These are phyloP conservation scores for Acleris emargana DNA, from an alignment of 2,888 invertebrate species.

Conservation along the genomic window DNA sequence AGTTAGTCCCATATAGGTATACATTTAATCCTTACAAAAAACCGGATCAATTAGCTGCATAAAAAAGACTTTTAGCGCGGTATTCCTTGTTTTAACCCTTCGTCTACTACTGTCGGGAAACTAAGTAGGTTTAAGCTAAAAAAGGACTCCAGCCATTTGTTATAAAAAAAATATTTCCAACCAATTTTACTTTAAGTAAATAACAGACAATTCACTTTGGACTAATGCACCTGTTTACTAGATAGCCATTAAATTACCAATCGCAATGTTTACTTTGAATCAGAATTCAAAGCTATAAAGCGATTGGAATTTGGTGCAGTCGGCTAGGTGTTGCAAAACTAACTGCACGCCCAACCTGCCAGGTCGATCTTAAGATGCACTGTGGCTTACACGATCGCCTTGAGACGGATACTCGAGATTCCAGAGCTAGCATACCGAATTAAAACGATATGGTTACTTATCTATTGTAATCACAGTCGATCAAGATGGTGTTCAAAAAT, in stretches of 20 bases:
- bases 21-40: too few relatives aligned
- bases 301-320: slow-evolving; percentile 7
- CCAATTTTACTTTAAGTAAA: too few relatives aligned
- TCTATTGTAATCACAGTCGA: neutral
- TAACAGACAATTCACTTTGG: too few relatives aligned
- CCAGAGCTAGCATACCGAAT: slow-evolving; percentile 1
- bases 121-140: too few relatives aligned
- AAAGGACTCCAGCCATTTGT: too few relatives aligned
- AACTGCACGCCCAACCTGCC: slow-evolving; percentile 4
- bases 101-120: too few relatives aligned
- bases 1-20: too few relatives aligned
- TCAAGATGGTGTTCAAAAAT: neutral
- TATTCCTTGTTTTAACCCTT: too few relatives aligned
- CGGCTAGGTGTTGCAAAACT: slow-evolving; percentile 8
- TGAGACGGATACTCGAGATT: slow-evolving; percentile 18
- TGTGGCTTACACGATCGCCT: slow-evolving; percentile 11
- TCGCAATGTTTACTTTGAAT: slow-evolving; percentile 1
- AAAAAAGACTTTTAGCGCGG: too few relatives aligned
- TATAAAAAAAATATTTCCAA: too few relatives aligned
- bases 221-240: too few relatives aligned
- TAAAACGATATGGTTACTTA: neutral
- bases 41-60: too few relatives aligned
- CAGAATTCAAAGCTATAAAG: slow-evolving; percentile 2
- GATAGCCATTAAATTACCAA: neutral
- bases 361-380: slow-evolving; percentile 14